Evolutionary conservation across 2,113 vertebrate species (phyloP), one percentile per base, ranked within the genome.

Genomic region (Acrocephalus arundinaceus): DNA sequence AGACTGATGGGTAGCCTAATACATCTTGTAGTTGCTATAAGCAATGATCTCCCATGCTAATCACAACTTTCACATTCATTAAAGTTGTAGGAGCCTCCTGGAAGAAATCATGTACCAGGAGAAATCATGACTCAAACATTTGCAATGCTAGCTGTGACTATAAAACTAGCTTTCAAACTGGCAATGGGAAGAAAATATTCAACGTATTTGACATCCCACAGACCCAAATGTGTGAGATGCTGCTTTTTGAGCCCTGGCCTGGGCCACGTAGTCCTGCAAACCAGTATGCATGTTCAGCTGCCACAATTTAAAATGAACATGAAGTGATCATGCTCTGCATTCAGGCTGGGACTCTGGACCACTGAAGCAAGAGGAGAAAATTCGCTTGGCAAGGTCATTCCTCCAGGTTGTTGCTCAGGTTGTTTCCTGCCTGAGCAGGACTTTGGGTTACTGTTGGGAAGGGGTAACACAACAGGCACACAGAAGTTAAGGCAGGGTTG

Each of bases 11-110:
- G 70, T 28, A 78, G 70, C 73, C 90, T 85, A 76, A 90, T 86
- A 74, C 48, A 52, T 0, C 6, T 10, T 65, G 76, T 65, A 90
- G 96, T 14, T 93, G 85, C 94, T 95, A 58, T 72, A 93, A 94
- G 90, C 78, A 73, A 87, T 82, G 78, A 84, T 74, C 48, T 89
- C 76, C 80, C 66, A 23, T 87, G 90, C 49, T 96, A 96, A 95
- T 96, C 86, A 90, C 65, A 94, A 84, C 45, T 90, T 92, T 43
- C 90, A 79, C 80, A 73, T 92, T 90, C 82, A 74, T 93, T 92
- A 89, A 57, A 66, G 33, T 90, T 89, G 85, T 7, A 88, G 63
- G 52, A 96, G 76, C 46, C 52, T 71, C 90, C 76, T 78, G 54
- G 78, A 94, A 89, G 80, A 75, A 95, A 72, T 52, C 33, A 31